phyloP scores from a whole-genome alignment of 2,888 invertebrate genomes.

The Drosophila prolongata region DNA sequence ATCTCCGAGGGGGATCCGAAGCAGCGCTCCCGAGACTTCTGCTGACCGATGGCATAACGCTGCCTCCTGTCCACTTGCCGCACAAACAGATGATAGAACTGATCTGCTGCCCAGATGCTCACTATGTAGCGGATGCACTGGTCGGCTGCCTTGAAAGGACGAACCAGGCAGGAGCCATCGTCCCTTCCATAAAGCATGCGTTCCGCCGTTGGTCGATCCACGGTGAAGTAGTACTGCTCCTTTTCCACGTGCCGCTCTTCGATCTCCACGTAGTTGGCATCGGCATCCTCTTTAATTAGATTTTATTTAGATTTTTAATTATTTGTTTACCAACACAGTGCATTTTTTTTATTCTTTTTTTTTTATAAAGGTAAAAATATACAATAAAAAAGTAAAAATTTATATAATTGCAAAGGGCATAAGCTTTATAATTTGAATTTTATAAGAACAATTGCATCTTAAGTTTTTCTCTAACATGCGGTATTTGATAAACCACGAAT shows the following conservation, averaged over 20 bases:
- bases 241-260: slow-evolving; percentile 81
- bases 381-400: too few species aligned
- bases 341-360: too few species aligned
- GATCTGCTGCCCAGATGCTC: slow-evolving; percentile 80
- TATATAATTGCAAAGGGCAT: too few species aligned
- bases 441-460: too few species aligned
- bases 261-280: slow-evolving; percentile 80
- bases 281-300: slow-evolving; percentile 66
- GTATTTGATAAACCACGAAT: too few species aligned
- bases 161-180: slow-evolving; percentile 83
- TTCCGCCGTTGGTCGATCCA: slow-evolving; percentile 81
- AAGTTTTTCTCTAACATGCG: too few species aligned
- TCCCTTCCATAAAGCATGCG: slow-evolving; percentile 77
- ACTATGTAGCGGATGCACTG: slow-evolving; percentile 83
- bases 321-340: too few species aligned
- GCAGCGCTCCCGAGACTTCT: slow-evolving; percentile 80
- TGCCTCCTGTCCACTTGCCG: slow-evolving; percentile 77
- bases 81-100: slow-evolving; percentile 83
- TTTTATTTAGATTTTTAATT: too few species aligned
- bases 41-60: slow-evolving; percentile 81
- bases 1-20: slow-evolving; percentile 82
- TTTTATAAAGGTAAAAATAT: too few species aligned
- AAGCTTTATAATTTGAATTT: too few species aligned
- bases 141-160: slow-evolving; percentile 82
- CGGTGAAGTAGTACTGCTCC: slow-evolving; percentile 81